These are phyloP conservation scores for Perithous albicinctus DNA, from an alignment of 2,888 invertebrate genomes.

Conservation along the genomic window DNA sequence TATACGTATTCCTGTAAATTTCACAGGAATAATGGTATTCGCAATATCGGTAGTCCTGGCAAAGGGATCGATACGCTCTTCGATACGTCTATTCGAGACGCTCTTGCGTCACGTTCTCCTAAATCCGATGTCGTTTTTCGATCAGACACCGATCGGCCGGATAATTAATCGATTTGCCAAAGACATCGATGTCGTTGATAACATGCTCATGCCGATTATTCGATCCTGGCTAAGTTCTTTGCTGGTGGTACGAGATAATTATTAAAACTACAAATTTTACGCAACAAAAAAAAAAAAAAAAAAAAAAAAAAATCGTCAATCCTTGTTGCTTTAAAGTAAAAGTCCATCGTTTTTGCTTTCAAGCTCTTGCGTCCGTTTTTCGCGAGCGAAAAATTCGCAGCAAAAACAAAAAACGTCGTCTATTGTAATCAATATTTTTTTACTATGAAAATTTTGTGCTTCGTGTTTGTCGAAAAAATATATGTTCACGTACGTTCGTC, in stretches of 20 bases:
- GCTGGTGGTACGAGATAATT: conserved; percentile 77
- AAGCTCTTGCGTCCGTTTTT: no score
- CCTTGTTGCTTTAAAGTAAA: no score
- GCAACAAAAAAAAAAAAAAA: background rate
- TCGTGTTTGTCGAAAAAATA: no score
- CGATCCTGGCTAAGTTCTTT: conserved; percentile 84
- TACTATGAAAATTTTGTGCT: no score
- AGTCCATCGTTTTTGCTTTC: no score
- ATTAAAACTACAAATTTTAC: no score
- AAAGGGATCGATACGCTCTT: conserved; percentile 87
- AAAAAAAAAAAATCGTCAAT: background rate
- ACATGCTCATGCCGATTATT: conserved; percentile 86
- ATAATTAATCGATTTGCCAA: conserved; percentile 89
- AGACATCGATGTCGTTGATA: conserved; percentile 89
- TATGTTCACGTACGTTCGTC: no score
- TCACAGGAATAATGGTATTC: conserved; percentile 86
- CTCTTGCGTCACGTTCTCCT: conserved; percentile 87
- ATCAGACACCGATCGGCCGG: conserved; percentile 89
- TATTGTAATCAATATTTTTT: no score
- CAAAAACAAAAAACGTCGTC: no score
- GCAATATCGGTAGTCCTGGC: conserved; percentile 87
- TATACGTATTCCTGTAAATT: conserved; percentile 51
- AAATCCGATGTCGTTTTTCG: conserved; percentile 90
- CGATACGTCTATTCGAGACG: conserved; percentile 87
- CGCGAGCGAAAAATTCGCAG: no score